Percentiles rank a stretch among this genome's conserved stretches.
Evolutionary conservation across 2,888 invertebrate genomes (phyloP).

Genomic region (Acanthosepion lycidas): DNA sequence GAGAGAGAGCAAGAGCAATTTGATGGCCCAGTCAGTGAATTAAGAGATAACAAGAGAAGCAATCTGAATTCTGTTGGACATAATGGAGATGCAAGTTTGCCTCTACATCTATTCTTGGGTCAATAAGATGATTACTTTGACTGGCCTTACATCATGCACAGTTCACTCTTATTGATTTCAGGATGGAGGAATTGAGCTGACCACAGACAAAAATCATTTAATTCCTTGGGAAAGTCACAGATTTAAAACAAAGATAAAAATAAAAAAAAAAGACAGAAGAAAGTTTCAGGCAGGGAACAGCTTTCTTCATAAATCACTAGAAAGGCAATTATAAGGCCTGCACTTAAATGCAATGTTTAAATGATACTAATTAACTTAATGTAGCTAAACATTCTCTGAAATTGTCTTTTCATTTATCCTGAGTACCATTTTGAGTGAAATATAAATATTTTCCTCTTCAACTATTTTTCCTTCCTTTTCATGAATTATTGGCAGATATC

Average conservation of each 20-base stretch:
- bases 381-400: no score
- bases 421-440: no score
- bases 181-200: background rate
- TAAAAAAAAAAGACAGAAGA: background rate
- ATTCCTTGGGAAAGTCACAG: background rate
- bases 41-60: background rate
- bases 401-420: no score
- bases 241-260: background rate
- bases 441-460: no score
- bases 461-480: no score
- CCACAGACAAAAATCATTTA: background rate
- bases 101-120: constrained; percentile 15
- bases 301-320: background rate
- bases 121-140: constrained; percentile 17
- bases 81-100: background rate
- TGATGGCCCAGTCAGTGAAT: background rate
- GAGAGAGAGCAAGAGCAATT: no score
- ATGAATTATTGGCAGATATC: no score
- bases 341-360: background rate
- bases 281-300: background rate
- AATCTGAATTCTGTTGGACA: background rate
- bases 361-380: background rate
- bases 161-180: background rate
- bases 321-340: background rate
- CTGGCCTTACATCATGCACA: background rate